Evolutionary conservation across 2,888 invertebrate species (phyloP).

Genomic region (Rhopalosiphum nymphaeae): DNA sequence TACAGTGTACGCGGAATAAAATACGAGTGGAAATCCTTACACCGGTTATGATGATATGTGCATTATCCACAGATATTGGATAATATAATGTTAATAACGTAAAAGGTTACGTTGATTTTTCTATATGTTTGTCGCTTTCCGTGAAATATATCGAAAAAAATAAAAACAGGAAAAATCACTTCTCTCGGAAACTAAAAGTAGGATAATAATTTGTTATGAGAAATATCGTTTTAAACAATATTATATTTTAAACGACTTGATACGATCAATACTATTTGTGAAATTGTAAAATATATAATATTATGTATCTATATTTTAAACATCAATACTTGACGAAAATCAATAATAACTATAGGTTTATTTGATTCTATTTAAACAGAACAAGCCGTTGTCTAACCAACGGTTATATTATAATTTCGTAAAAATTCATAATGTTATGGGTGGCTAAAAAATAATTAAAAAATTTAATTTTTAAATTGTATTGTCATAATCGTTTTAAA

Average conservation of each 20-base stretch:
- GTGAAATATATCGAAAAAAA: background rate
- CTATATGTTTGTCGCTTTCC: background rate
- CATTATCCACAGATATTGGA: background rate
- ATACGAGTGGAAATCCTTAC: background rate
- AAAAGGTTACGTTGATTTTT: background rate
- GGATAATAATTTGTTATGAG: background rate
- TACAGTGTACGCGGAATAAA: background rate
- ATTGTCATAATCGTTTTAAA: background rate
- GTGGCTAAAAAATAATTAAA: background rate
- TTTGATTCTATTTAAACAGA: background rate
- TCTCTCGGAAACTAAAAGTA: background rate
- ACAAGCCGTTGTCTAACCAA: background rate
- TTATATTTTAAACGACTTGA: background rate
- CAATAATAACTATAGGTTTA: background rate
- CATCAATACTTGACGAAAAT: background rate
- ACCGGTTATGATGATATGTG: background rate
- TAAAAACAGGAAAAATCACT: background rate
- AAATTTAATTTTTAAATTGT: background rate
- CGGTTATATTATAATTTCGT: background rate
- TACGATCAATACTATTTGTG: background rate
- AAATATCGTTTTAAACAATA: background rate
- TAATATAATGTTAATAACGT: background rate
- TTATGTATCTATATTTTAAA: background rate
- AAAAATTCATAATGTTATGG: background rate
- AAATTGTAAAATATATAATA: background rate